Base-by-base conservation (phyloP, 2,888 invertebrate genomes). In the Mythimna loreyi region DNA sequence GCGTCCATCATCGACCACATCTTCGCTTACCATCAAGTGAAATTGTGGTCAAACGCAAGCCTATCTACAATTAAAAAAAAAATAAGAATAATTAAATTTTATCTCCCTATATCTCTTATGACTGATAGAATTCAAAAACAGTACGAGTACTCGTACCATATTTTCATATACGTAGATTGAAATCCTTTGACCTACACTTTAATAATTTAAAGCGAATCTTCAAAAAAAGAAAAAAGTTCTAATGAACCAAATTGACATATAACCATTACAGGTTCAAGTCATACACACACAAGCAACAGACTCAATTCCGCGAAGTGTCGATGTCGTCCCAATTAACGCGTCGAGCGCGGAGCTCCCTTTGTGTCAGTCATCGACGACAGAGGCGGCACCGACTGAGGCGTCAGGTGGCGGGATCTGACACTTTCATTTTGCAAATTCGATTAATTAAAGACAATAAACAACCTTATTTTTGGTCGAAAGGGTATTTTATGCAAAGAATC, bases 301-400 rank as follows among this genome's bases (percentile, higher is more conserved):
- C 74, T 64, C 63, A 40, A 69, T 82, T 79, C 82, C 67, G 59
- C 57, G 81, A 79, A 82, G 60, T 72, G 67, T 72, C 66, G 69
- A 73, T 67, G 73, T 64, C 70, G 79, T 47, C 74, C 76, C 79
- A 78, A 81, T 83, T 82, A 79, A 60, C 75, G 65, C 47, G 55
- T 19, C 11, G 63, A 61, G 56, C 47, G 47, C 58, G 63, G 73
- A 68, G 79, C 59, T 79, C 83, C 58, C 72, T 61, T 79, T 81
- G 72, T 79, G 83, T 78, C 82, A 82, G 55, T 80, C 72, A 74
- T 21, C 33, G 19, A 4, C 11, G 60, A 16, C 30, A 7, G 4
- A 6, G 56, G 11, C 25, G 21, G 13, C 16, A 33, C 53, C n/a
- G 59, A 21, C 50, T 55, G 56, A 25, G n/a, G 63, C 25, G 62